phyloP scores from a whole-genome alignment of 2,797 vertebrate species.

The Sciurus carolinensis region DNA sequence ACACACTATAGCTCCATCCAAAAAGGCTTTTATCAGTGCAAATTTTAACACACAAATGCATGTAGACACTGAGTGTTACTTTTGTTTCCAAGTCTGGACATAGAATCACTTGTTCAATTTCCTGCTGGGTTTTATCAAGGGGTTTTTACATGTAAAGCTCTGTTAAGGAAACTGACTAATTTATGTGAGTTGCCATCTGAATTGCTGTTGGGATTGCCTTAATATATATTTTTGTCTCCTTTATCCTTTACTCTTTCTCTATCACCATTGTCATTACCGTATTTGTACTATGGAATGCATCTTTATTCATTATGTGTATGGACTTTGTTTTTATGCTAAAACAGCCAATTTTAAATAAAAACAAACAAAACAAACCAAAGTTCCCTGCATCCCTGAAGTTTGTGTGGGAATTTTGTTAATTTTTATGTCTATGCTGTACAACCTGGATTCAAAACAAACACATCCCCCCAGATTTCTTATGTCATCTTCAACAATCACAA shows the following conservation, averaged over 20 bases:
- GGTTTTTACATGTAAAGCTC: conserved; percentile 79
- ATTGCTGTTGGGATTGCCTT: conserved; percentile 40
- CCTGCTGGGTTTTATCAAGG: conserved; percentile 82
- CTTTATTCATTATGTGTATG: background rate
- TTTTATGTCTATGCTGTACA: background rate
- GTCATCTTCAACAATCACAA: background rate
- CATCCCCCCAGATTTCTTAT: background rate
- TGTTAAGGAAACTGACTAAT: conserved; percentile 77
- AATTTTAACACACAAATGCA: conserved; percentile 77
- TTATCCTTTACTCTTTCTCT: conserved; percentile 19
- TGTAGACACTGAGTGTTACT: conserved; percentile 74
- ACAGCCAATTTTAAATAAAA: background rate
- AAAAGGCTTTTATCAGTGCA: conserved; percentile 73
- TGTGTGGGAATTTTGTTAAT: background rate
- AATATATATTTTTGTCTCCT: conserved; percentile 1
- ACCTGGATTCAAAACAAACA: conserved; percentile 3
- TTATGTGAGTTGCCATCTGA: conserved; percentile 63
- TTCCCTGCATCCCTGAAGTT: background rate
- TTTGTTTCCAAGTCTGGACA: conserved; percentile 85
- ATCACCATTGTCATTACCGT: background rate
- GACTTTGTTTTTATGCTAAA: background rate
- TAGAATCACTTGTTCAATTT: conserved; percentile 80
- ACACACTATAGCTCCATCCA: conserved; percentile 29
- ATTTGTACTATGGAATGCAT: background rate
- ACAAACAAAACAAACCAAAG: background rate